These are phyloP conservation scores for Spisula subtruncata DNA, from an alignment of 2,888 invertebrate species.

Conservation along the genomic window DNA sequence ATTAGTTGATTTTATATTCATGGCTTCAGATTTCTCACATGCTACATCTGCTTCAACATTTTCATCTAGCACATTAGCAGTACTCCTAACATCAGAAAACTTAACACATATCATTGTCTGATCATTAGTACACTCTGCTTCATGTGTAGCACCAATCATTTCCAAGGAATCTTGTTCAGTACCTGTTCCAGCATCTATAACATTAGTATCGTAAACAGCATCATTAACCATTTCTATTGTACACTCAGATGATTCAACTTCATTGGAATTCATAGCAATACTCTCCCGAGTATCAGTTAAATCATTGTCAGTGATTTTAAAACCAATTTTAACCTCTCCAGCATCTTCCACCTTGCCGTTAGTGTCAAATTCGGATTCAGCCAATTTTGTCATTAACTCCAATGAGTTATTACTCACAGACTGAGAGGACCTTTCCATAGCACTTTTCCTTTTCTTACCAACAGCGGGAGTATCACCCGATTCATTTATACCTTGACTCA, in stretches of 20 bases:
- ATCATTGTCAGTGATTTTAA: neutral
- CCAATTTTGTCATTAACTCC: neutral
- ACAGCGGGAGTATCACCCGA: neutral
- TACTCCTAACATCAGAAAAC: neutral
- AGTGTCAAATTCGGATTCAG: neutral
- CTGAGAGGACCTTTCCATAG: neutral
- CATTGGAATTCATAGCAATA: neutral
- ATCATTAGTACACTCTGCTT: neutral
- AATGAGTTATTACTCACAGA: neutral
- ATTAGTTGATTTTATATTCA: neutral
- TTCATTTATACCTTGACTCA: neutral
- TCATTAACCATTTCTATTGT: constrained; percentile 29
- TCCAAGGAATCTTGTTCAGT: neutral
- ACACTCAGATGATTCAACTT: neutral
- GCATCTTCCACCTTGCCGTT: neutral
- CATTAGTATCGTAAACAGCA: neutral
- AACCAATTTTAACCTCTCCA: neutral
- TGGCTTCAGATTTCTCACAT: neutral
- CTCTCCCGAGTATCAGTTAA: neutral
- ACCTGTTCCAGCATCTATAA: neutral
- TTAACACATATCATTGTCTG: neutral
- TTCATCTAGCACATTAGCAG: neutral
- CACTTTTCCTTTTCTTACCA: neutral
- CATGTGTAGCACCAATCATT: neutral
- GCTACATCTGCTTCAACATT: neutral